Base-by-base conservation (phyloP, 37 sponge, comb jelly and placozoan species). In the Hormiphora californensis region DNA sequence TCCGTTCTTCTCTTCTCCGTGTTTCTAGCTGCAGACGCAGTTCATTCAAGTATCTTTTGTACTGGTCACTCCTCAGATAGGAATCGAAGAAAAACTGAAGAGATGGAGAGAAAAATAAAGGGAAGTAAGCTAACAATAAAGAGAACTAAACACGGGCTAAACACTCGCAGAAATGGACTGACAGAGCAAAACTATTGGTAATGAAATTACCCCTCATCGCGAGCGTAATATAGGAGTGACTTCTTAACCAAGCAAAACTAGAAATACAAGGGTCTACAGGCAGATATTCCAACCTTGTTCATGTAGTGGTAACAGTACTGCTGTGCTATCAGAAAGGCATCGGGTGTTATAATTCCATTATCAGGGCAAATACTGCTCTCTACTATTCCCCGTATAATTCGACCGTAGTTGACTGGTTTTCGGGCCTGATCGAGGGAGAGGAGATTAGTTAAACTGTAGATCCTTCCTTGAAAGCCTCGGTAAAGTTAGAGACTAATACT, bases 221-320 rank as follows among this genome's bases (percentile, higher is more conserved):
- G n/a, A n/a, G n/a, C n/a, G n/a, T n/a, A n/a, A n/a, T n/a, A n/a
- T n/a, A n/a, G n/a, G n/a, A n/a, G n/a, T n/a, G n/a, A n/a, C n/a
- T n/a, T n/a, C n/a, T n/a, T n/a, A n/a, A n/a, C n/a, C n/a, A n/a
- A n/a, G n/a, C n/a, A n/a, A n/a, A n/a, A n/a, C n/a, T n/a, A n/a
- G n/a, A n/a, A n/a, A n/a, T n/a, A n/a, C n/a, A n/a, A n/a, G n/a
- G n/a, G n/a, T n/a, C n/a, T n/a, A n/a, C n/a, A n/a, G n/a, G n/a
- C n/a, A n/a, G n/a, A n/a, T n/a, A n/a, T n/a, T n/a, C 68, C 9
- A 27, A 65, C 68, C 46, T 41, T 73, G 25, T 73, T 46, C 81
- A 73, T 73, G 81, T 73, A 73, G 25, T 73, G 81, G 38, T 73
- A 73, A 28, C 81, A 73, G 81, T 73, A 73, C 23, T 73, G 81